Conservation (phyloP, 1,140 invertebrate genomes). For the Bombus consobrinus region DNA sequence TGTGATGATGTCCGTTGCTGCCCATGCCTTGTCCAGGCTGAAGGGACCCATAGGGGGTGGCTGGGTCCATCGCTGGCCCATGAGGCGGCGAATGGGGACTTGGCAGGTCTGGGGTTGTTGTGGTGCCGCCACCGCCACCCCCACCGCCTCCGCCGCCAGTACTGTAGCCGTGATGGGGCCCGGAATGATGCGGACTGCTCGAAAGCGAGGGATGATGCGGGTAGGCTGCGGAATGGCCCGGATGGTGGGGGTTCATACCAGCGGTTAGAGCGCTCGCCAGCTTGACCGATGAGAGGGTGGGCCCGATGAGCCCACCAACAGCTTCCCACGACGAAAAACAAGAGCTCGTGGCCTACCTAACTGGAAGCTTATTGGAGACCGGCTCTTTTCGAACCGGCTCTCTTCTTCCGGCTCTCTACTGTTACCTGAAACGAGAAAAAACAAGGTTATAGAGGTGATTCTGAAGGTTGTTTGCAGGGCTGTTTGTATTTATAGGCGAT, state of each 20-base stretch:
- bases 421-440: slow-evolving; percentile 73
- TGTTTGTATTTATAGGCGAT: not conserved
- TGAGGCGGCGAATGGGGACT: slow-evolving; percentile 77
- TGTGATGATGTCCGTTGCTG: slow-evolving; percentile 79
- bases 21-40: slow-evolving; percentile 77
- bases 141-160: slow-evolving; percentile 74
- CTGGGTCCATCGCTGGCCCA: slow-evolving; percentile 62
- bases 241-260: slow-evolving; percentile 83
- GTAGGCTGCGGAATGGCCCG: slow-evolving; percentile 78
- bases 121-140: slow-evolving; percentile 72
- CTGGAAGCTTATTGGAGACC: slow-evolving; percentile 50
- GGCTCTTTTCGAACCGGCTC: slow-evolving; percentile 40
- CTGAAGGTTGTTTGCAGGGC: not conserved
- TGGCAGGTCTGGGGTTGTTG: slow-evolving; percentile 78
- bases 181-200: slow-evolving; percentile 81
- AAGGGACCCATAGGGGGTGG: slow-evolving; percentile 73
- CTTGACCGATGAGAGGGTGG: slow-evolving; percentile 80
- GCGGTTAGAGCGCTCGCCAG: slow-evolving; percentile 83
- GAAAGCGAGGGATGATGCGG: slow-evolving; percentile 81
- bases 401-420: slow-evolving; percentile 68
- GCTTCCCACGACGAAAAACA: slow-evolving; percentile 69
- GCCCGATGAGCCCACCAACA: slow-evolving; percentile 80
- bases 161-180: slow-evolving; percentile 78
- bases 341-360: slow-evolving; percentile 49
- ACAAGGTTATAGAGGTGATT: not conserved